These are phyloP conservation scores for Phocoena sinus DNA, from an alignment of 2,113 vertebrate genomes.

Conservation along the genomic window DNA sequence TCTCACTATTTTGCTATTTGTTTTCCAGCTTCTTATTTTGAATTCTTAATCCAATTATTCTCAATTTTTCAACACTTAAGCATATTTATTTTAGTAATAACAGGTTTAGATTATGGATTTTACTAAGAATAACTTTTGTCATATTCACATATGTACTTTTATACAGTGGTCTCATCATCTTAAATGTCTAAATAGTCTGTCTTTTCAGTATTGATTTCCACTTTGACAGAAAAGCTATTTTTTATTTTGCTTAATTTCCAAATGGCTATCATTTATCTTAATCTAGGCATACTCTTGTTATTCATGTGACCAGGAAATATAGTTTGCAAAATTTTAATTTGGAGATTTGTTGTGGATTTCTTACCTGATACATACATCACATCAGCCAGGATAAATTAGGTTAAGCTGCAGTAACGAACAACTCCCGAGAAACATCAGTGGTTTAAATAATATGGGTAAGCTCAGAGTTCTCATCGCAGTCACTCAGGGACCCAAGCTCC, in stretches of 20 bases:
- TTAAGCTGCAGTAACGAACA: background rate
- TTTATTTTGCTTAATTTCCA: conserved; percentile 24
- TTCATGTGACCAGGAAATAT: background rate
- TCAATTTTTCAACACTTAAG: background rate
- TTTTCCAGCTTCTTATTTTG: conserved; percentile 38
- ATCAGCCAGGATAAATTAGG: background rate
- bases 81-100: conserved; percentile 33
- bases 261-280: conserved; percentile 6
- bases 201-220: conserved; percentile 16
- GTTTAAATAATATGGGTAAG: background rate
- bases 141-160: background rate
- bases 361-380: background rate
- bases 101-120: background rate
- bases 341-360: background rate
- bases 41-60: conserved; percentile 46
- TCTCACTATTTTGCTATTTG: conserved; percentile 5
- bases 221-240: conserved; percentile 11
- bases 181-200: background rate
- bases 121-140: background rate
- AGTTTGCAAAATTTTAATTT: background rate
- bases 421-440: background rate
- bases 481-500: background rate
- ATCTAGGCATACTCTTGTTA: background rate
- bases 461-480: background rate
- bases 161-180: background rate